phyloP scores from a whole-genome alignment of 2,888 invertebrate genomes.

The Zaprionus bogoriensis region DNA sequence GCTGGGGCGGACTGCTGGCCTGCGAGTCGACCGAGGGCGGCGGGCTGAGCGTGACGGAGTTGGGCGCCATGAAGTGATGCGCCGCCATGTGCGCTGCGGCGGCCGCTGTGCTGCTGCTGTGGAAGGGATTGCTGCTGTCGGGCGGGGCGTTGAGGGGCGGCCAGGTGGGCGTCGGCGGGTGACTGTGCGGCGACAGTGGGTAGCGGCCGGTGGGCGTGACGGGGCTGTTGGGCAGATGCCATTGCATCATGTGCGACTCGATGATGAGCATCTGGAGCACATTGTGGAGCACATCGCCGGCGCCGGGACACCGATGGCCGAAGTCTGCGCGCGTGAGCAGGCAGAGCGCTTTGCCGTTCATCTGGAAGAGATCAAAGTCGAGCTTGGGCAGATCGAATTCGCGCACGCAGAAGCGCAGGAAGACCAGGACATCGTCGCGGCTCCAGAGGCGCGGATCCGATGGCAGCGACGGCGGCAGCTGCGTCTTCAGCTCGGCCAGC shows the following conservation, averaged over 20 bases:
- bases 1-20: slow-evolving; percentile 93
- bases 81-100: slow-evolving; percentile 83
- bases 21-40: slow-evolving; percentile 95
- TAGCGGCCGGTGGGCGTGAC: slow-evolving; percentile 92
- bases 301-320: slow-evolving; percentile 94
- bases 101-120: slow-evolving; percentile 80
- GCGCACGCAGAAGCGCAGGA: slow-evolving; percentile 95
- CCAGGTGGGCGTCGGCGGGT: slow-evolving; percentile 92
- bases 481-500: slow-evolving; percentile 92
- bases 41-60: slow-evolving; percentile 95
- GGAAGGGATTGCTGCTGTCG: slow-evolving; percentile 81
- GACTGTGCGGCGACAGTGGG: slow-evolving; percentile 91
- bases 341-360: slow-evolving; percentile 98
- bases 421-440: slow-evolving; percentile 93
- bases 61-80: slow-evolving; percentile 90
- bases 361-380: slow-evolving; percentile 96
- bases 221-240: slow-evolving; percentile 91
- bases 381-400: slow-evolving; percentile 96
- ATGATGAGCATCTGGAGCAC: slow-evolving; percentile 93
- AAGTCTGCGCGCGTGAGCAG: slow-evolving; percentile 94
- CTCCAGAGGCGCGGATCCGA: slow-evolving; percentile 95
- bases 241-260: slow-evolving; percentile 90
- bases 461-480: slow-evolving; percentile 91
- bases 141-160: slow-evolving; percentile 84
- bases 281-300: slow-evolving; percentile 97